Evolutionary conservation across 2,888 invertebrate species (phyloP).

Genomic region (Antheraea assamensis): DNA sequence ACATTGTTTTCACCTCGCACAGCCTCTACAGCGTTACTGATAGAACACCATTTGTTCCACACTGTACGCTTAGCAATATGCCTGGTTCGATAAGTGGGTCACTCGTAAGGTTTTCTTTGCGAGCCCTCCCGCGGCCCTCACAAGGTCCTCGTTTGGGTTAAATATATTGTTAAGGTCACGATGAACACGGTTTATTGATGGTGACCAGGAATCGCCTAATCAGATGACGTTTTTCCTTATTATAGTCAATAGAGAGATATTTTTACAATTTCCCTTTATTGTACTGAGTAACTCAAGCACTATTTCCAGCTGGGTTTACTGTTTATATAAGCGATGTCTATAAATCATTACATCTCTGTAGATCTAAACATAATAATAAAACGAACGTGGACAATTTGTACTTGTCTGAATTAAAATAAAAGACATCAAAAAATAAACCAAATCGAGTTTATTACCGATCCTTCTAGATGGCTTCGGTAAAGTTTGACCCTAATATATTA

Average conservation of each 20-base stretch:
- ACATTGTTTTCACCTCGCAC: conserved; percentile 59
- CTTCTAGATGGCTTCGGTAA: too few relatives aligned
- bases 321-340: too few relatives aligned
- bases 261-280: background rate
- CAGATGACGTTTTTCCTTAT: background rate
- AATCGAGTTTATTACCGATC: too few relatives aligned
- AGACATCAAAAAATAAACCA: too few relatives aligned
- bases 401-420: too few relatives aligned
- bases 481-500: too few relatives aligned
- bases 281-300: background rate
- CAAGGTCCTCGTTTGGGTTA: conserved; percentile 58
- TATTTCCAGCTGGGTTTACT: too few relatives aligned
- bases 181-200: conserved; percentile 39
- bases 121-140: conserved; percentile 62
- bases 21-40: conserved; percentile 37
- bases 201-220: background rate
- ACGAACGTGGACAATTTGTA: too few relatives aligned
- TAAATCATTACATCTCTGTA: too few relatives aligned
- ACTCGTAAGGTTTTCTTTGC: conserved; percentile 69
- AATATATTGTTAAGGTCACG: conserved; percentile 52
- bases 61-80: conserved; percentile 36
- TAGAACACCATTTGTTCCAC: conserved; percentile 46
- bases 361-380: too few relatives aligned
- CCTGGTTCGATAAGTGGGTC: conserved; percentile 67
- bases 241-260: background rate